Base-by-base conservation (phyloP, 2,888 invertebrate genomes). In the Mamestra brassicae region DNA sequence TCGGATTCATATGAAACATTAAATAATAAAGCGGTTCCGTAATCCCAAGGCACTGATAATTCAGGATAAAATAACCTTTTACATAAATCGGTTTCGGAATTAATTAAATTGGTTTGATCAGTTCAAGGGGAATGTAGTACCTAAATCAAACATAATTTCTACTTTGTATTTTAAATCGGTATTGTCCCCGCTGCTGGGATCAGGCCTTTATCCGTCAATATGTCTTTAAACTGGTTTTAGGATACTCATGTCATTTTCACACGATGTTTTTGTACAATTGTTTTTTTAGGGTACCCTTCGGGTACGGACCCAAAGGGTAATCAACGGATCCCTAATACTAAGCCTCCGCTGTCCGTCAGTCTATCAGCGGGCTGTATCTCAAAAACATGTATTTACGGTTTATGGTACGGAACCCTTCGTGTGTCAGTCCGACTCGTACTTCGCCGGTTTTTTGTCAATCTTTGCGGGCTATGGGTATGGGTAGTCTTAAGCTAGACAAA, bases 1-100 rank as follows among this genome's bases (percentile, higher is more conserved):
- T 65, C 50, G 60, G 64, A 79, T 77, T 77, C 60, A 79, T 65
- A 65, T 79, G 65, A 65, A 79, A 65, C 72, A 72, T 72, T 77
- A 65, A 77, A 45, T 65, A 65, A 52, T 71, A 55, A 71, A 78
- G 54, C 58, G 72, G 63, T 26, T 36, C n/a, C 60, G 36, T 65
- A 72, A 79, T 60, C 65, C 67, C 62, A 63, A 63, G 52, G 42
- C 57, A 38, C 36, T 57, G 55, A 78, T 76, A 76, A 78, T 77
- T 77, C 70, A 45, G 62, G 50, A 76, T 78, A 62, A 77, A 76
- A 78, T 76, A 77, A 63, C 50, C 55, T 76, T 76, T 70, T 57
- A 70, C 55, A 57, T 70, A 62, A 78, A 77, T 78, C 62, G 42
- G 45, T 57, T 75, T 38, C 15, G 36, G 70, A 52, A 78, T 70